A percentile compares a stretch with the other conserved stretches of the same genome.
Evolutionary conservation across 2,888 invertebrate species (phyloP).

Genomic region (Orchestes rusci): DNA sequence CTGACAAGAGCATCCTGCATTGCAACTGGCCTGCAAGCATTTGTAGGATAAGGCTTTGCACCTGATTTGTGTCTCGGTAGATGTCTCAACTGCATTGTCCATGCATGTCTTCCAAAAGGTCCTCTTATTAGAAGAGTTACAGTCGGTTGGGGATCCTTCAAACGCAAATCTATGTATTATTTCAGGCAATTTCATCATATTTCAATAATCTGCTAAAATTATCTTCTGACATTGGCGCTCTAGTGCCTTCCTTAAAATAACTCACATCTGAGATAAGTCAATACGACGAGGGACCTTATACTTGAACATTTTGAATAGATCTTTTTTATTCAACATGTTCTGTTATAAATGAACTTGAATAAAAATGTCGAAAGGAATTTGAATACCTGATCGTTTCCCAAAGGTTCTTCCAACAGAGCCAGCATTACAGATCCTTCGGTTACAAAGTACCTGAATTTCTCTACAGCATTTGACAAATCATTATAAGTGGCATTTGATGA

Average conservation of each 20-base stretch:
- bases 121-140: constrained; percentile 83
- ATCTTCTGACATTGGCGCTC: too few species aligned
- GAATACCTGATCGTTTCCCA: constrained; percentile 62
- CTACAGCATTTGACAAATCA: constrained; percentile 54
- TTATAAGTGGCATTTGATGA: constrained; percentile 49
- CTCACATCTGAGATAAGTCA: too few species aligned
- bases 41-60: constrained; percentile 55
- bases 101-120: constrained; percentile 91
- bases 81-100: constrained; percentile 86
- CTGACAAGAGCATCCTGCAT: constrained; percentile 63
- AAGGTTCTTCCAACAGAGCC: constrained; percentile 83
- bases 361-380: too few species aligned
- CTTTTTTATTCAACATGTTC: too few species aligned
- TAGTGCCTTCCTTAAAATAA: too few species aligned
- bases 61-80: constrained; percentile 76
- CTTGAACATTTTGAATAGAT: neutral
- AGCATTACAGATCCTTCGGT: constrained; percentile 85
- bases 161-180: too few species aligned
- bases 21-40: constrained; percentile 66
- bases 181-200: too few species aligned
- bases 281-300: neutral
- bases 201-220: too few species aligned
- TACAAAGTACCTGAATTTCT: constrained; percentile 80
- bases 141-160: constrained; percentile 87
- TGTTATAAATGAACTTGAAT: too few species aligned